Conservation (phyloP, 1,140 invertebrate genomes). For the Drosophila truncata region DNA sequence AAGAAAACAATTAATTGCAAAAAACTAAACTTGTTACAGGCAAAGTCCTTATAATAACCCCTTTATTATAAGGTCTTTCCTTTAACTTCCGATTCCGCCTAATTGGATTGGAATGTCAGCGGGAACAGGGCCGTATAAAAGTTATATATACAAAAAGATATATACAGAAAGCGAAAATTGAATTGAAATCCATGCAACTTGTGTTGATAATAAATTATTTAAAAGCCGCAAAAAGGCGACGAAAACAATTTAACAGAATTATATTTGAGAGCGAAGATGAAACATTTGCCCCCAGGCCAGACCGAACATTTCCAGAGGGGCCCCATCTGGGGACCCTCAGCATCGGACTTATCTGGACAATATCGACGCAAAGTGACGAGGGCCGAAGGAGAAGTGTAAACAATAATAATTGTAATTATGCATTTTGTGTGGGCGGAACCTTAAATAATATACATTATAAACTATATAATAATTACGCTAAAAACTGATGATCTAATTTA, state of each 20-base stretch:
- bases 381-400: conserved; percentile 54
- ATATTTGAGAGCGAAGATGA: conserved; percentile 48
- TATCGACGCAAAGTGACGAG: conserved; percentile 32
- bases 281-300: conserved; percentile 41
- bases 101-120: conserved; percentile 6
- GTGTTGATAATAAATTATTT: conserved; percentile 80
- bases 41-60: background rate
- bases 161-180: conserved; percentile 41
- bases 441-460: conserved; percentile 54
- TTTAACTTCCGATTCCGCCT: conserved; percentile 9
- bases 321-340: conserved; percentile 37
- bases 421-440: conserved; percentile 73
- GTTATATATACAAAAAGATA: conserved; percentile 49
- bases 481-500: conserved; percentile 76
- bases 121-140: conserved; percentile 32
- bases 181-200: conserved; percentile 57
- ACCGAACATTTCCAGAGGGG: conserved; percentile 63
- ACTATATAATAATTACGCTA: conserved; percentile 71
- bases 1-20: background rate
- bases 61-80: background rate
- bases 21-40: background rate
- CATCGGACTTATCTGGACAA: conserved; percentile 19
- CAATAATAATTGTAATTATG: conserved; percentile 84
- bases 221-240: conserved; percentile 38
- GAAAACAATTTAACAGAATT: conserved; percentile 53